Base-by-base conservation (phyloP, 2,888 invertebrate genomes). In the Acholoe squamosa region DNA sequence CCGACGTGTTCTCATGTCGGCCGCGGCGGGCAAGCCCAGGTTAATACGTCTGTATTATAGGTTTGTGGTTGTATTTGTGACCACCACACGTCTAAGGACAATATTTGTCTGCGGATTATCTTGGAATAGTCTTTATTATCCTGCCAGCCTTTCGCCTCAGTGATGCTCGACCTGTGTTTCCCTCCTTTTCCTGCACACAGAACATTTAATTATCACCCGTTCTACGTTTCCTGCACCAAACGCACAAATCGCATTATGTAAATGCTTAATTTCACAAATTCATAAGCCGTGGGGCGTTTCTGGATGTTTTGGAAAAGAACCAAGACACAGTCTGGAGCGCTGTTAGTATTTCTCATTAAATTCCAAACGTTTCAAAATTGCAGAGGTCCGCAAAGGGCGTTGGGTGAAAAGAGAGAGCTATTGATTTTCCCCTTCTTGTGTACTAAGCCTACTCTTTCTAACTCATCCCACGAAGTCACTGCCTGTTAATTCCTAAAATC, bases 201-300 rank as follows among this genome's bases (percentile, higher is more conserved):
- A 19, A 22, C 10, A 80, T 80, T 80, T 80, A 43, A 80, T 80
- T 80, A 76, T 28, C 76, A 16, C 3, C 61, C 16, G 80, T 43
- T 80, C 22, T 80, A 5, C n/a, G 33, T 80, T 16, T 25, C 34
- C 25, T 28, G 25, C 22, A 0, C 80, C 33, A n/a, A 19, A 10
- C n/a, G 16, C 34, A n/a, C 33, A 80, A 80, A 80, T 34, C 19
- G 19, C 80, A 80, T 80, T 80, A 80, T 80, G 80, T 22, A 43
- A 80, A 43, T 14, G 16, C 14, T 80, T 80, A 33, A 80, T 80
- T 80, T 80, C 33, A 80, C 80, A 33, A 80, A 80, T 80, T 80
- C 43, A 34, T 71, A 14, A n/a, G 28, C 25, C 71, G 28, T 14
- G 28, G 14, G 19, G n/a, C 71, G 28, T 71, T 71, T 71, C 71